A percentile compares a stretch with the other conserved stretches of the same genome.
Conservation (phyloP, 37 sponge, comb jelly and placozoan genomes). For the Chondrosia reniformis region DNA sequence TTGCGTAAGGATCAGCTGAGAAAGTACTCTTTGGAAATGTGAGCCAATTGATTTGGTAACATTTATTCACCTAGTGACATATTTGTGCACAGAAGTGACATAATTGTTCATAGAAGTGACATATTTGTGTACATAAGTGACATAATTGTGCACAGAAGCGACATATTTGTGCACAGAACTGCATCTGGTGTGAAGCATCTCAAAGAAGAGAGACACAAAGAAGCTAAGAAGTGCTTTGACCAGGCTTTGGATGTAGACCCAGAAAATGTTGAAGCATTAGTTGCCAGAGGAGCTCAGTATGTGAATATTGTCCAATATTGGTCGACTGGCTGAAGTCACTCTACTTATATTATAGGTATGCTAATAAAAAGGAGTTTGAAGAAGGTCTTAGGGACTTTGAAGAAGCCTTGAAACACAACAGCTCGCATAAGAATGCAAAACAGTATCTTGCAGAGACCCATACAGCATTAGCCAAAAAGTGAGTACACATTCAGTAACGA, state of each 20-base stretch:
- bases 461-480: slow-evolving; percentile 57
- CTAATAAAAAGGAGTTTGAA: slow-evolving; percentile 43
- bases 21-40: slow-evolving; percentile 78
- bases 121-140: background rate
- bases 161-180: too few species aligned
- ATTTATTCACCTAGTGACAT: background rate
- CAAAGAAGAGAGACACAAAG: slow-evolving; percentile 42
- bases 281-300: slow-evolving; percentile 82
- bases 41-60: background rate
- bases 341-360: slow-evolving; percentile 38
- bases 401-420: slow-evolving; percentile 49
- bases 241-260: slow-evolving; percentile 75
- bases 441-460: slow-evolving; percentile 71
- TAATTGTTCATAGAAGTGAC: background rate
- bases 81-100: background rate
- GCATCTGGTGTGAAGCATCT: slow-evolving; percentile 63
- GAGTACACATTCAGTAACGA: background rate
- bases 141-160: background rate
- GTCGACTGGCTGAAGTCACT: background rate
- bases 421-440: slow-evolving; percentile 61
- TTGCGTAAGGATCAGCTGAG: slow-evolving; percentile 55
- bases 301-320: background rate
- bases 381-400: slow-evolving; percentile 59
- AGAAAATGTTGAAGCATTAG: slow-evolving; percentile 70
- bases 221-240: slow-evolving; percentile 56